phyloP scores from a whole-genome alignment of 2,113 vertebrate species.

The Urocitellus parryii region DNA sequence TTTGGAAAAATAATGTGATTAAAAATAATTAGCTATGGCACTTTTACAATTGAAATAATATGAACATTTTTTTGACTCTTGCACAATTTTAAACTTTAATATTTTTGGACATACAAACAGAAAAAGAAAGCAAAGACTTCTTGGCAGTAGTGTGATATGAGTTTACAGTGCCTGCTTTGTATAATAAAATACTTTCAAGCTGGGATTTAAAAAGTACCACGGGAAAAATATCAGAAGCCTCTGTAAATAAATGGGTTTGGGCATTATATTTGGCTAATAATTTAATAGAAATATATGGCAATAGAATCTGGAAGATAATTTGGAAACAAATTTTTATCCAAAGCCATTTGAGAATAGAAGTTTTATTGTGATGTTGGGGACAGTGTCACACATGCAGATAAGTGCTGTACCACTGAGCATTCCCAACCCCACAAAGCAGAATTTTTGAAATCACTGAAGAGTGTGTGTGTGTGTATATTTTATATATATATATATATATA shows the following conservation, averaged over 20 bases:
- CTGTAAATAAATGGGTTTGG: constrained; percentile 32
- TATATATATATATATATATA: too few relatives aligned
- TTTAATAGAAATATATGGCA: neutral
- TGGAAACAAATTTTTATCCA: constrained; percentile 30
- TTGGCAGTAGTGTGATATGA: neutral
- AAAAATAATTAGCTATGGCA: constrained; percentile 29
- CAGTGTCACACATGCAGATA: neutral
- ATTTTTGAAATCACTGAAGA: neutral
- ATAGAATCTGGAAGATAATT: constrained; percentile 4
- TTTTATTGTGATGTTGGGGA: neutral
- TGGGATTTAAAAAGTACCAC: constrained; percentile 49
- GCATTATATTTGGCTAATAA: constrained; percentile 9
- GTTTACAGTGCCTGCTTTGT: neutral
- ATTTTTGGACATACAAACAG: constrained; percentile 14
- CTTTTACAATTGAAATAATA: constrained; percentile 46
- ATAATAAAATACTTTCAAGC: constrained; percentile 60
- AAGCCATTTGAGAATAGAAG: neutral
- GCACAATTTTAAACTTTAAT: neutral
- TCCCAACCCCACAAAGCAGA: neutral
- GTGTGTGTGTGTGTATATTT: too few relatives aligned
- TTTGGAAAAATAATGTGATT: constrained; percentile 50
- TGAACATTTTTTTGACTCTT: neutral
- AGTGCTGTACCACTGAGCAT: neutral
- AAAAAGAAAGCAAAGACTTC: neutral
- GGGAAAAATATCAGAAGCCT: constrained; percentile 45